A percentile compares a stretch with the other conserved stretches of the same genome.
These are phyloP conservation scores for Notamacropus eugenii DNA, from an alignment of 2,797 vertebrate species.

Conservation along the genomic window DNA sequence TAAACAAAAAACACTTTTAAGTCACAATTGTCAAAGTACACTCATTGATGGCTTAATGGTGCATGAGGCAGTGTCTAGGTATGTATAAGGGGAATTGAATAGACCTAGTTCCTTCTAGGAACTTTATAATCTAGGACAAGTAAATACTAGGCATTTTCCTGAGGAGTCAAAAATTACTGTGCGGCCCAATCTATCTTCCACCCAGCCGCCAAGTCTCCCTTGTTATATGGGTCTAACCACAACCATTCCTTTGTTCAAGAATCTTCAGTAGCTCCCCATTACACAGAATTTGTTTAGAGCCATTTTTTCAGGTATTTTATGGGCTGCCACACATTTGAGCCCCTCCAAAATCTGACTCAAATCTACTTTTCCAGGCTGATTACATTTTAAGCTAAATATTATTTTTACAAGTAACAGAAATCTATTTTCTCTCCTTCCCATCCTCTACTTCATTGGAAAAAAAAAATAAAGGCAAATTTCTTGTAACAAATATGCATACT, in stretches of 20 bases:
- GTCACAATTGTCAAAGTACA: not conserved
- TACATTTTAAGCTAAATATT: not conserved
- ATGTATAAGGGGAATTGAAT: not conserved
- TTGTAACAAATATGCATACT: not conserved
- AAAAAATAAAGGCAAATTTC: not conserved
- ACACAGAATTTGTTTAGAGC: not conserved
- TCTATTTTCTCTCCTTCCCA: not conserved
- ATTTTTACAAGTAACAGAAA: not conserved
- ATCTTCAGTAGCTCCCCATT: not conserved
- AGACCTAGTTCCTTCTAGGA: not conserved
- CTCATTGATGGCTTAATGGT: not conserved
- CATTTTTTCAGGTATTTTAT: too few relatives aligned
- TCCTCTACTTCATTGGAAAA: not conserved
- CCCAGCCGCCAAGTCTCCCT: not conserved
- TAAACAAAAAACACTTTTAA: constrained; percentile 33
- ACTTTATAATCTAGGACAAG: not conserved
- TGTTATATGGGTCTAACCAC: not conserved
- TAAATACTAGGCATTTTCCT: not conserved
- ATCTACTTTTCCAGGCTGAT: not conserved
- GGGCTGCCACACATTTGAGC: not conserved
- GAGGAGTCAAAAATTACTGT: not conserved
- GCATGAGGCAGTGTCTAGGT: not conserved
- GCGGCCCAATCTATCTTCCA: not conserved
- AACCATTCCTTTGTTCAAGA: not conserved
- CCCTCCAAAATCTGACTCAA: not conserved